Conservation (phyloP, 2,113 vertebrate species). For the Brachyhypopomus occidentalis region DNA sequence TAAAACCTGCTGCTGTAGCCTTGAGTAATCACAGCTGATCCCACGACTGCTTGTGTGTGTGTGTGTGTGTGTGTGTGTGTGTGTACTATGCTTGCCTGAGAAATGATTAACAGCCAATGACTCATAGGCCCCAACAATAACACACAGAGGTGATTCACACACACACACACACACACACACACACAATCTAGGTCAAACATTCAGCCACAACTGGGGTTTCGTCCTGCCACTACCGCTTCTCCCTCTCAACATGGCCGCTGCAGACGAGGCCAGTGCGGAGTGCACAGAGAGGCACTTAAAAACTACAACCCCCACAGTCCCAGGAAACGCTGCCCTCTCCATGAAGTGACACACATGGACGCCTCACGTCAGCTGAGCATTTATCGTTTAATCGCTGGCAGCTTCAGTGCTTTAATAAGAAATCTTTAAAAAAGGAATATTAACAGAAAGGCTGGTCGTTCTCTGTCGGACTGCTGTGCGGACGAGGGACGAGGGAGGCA, state of each 20-base stretch:
- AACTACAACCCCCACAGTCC: too few relatives aligned
- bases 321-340: too few relatives aligned
- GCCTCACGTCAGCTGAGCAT: too few relatives aligned
- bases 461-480: too few relatives aligned
- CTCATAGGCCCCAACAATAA: constrained; percentile 67
- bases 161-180: constrained; percentile 36
- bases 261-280: constrained; percentile 16
- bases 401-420: too few relatives aligned
- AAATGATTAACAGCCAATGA: constrained; percentile 78
- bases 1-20: constrained; percentile 64
- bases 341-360: too few relatives aligned
- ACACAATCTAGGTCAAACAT: constrained; percentile 44
- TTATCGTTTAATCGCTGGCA: too few relatives aligned
- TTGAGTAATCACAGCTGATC: constrained; percentile 52
- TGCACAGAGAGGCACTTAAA: not conserved
- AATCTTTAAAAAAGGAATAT: too few relatives aligned
- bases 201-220: constrained; percentile 29
- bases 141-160: constrained; percentile 59
- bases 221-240: constrained; percentile 12
- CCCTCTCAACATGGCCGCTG: constrained; percentile 15
- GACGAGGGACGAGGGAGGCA: too few relatives aligned
- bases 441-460: too few relatives aligned
- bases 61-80: constrained; percentile 30
- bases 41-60: constrained; percentile 42
- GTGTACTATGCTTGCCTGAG: constrained; percentile 59